Conservation (phyloP, 1,140 invertebrate genomes). For the Bombus terrestris region DNA sequence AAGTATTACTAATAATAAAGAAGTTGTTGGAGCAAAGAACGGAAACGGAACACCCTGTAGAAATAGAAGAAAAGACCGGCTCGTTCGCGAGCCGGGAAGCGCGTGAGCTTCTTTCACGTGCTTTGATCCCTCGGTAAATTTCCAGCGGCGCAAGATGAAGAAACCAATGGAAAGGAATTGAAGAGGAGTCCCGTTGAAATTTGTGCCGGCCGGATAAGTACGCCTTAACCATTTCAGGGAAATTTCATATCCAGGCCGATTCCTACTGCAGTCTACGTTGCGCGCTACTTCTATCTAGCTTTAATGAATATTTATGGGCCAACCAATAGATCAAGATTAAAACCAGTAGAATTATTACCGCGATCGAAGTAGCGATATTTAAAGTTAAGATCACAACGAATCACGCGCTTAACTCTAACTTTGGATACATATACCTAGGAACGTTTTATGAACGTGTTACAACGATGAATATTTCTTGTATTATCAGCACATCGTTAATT, state of each 20-base stretch:
- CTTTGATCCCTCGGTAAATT: conserved; percentile 44
- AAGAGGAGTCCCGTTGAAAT: conserved; percentile 28
- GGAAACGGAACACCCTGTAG: conserved; percentile 5
- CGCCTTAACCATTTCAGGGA: conserved; percentile 27
- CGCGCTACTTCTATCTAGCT: too few species aligned
- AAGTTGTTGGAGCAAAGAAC: neutral
- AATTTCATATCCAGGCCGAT: conserved; percentile 32
- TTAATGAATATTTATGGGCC: conserved; percentile 11
- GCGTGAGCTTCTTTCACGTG: conserved; percentile 13
- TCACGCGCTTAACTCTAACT: too few species aligned
- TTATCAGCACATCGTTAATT: neutral
- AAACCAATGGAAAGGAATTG: conserved; percentile 38
- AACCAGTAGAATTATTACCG: too few species aligned
- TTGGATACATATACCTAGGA: too few species aligned
- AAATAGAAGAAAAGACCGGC: neutral
- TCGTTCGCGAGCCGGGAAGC: neutral
- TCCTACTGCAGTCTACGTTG: neutral
- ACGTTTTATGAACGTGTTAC: too few species aligned
- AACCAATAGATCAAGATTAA: neutral
- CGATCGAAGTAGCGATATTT: too few species aligned
- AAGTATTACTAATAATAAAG: too few species aligned
- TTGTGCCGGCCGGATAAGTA: conserved; percentile 29
- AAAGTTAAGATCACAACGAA: too few species aligned
- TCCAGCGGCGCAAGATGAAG: conserved; percentile 31
- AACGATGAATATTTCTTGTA: too few species aligned